Evolutionary conservation across 2,113 vertebrate genomes (phyloP), one percentile per base, ranked within the genome.

Genomic region (Scartelaos histophorus): DNA sequence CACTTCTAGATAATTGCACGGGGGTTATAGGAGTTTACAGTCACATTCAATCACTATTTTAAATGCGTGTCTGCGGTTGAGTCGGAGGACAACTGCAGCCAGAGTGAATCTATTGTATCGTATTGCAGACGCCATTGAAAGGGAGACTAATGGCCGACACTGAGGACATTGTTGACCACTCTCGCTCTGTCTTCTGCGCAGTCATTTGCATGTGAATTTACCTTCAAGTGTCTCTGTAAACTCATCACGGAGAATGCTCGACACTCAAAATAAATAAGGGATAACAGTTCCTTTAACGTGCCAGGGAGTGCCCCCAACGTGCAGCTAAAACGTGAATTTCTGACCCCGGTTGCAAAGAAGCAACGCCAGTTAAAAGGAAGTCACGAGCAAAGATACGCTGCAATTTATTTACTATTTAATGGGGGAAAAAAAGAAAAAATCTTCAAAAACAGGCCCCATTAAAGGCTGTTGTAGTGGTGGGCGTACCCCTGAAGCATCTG

Each of bases 401-500:
- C 13, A 7, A 25, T 60, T 29, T 34, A 29, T 17, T 61, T 13
- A 61, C 7, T 34, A 61, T 34, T 61, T 61, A 16, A 34, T 61
- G 25, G 17, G 6, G 7, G 6, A 17, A 9, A 82, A 85, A 83
- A 82, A 22, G 22, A 25, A 17, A 22, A 21, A 56, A 56, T 17
- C 69, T 38, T 62, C 58, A 74, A 74, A n/a, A 85, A 78, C 71
- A 77, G 83, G 79, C 64, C 49, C 75, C 45, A 64, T 71, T 75
- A 69, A 79, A 78, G 25, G 73, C 82, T 79, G 65, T 54, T 2
- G 51, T 70, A 57, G 76, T 71, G 81, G 62, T 70, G 77, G 57
- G 81, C 75, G 71, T 73, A 25, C 80, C 69, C 74, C 62, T 25
- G 21, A 67, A 86, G 85, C 90, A 91, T 79, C 76, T 90, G 86